phyloP scores from a whole-genome alignment of 1,140 invertebrate genomes.

The Bathynomus jamesi region DNA sequence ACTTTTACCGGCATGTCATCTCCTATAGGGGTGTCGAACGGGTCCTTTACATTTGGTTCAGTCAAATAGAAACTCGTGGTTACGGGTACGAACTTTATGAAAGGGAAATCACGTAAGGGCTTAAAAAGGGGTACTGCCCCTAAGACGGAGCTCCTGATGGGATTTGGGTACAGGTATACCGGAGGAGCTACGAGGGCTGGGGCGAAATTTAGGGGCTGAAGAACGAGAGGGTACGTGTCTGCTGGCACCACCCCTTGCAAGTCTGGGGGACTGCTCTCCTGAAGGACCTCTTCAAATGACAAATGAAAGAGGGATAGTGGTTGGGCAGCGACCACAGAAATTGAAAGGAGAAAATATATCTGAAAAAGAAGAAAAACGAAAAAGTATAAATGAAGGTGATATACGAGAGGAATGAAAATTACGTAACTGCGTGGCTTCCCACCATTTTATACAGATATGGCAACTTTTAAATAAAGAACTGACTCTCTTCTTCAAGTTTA shows the following conservation, averaged over 20 bases:
- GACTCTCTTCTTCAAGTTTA: no score
- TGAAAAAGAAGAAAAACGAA: no score
- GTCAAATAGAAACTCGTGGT: not conserved
- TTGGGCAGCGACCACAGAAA: no score
- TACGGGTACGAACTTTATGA: not conserved
- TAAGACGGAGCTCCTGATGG: not conserved
- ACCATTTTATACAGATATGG: no score
- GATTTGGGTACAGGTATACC: not conserved
- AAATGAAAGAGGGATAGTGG: not conserved
- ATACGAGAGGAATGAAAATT: no score
- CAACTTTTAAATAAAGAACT: no score
- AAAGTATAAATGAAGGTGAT: no score
- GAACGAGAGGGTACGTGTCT: not conserved
- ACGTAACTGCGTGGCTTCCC: no score
- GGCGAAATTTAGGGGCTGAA: not conserved
- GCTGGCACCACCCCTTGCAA: not conserved
- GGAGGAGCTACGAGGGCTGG: not conserved
- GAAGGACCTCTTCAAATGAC: not conserved
- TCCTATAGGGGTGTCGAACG: not conserved
- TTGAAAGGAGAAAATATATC: no score
- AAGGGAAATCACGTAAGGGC: not conserved
- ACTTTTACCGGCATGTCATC: not conserved
- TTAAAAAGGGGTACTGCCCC: not conserved
- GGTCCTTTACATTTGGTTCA: not conserved
- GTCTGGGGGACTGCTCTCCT: not conserved